Conservation (phyloP, 2,797 vertebrate species). For the Phalloptychus januarius region DNA sequence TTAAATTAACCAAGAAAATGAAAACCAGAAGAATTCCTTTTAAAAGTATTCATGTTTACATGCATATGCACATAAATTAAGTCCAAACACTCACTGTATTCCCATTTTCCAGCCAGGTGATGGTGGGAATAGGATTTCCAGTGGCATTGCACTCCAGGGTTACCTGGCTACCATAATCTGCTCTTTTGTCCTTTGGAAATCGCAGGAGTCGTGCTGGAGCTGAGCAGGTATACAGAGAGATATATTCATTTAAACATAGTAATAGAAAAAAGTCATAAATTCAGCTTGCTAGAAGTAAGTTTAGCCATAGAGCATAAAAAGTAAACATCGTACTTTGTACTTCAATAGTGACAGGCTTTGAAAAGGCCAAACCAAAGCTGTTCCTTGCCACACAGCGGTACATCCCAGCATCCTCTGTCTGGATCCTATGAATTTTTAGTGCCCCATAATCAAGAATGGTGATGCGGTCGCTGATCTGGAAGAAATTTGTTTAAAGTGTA, state of each 20-base stretch:
- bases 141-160: slow-evolving; percentile 89
- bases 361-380: slow-evolving; percentile 92
- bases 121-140: slow-evolving; percentile 90
- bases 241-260: neutral
- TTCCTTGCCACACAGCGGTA: slow-evolving; percentile 95
- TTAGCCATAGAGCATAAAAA: neutral
- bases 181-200: slow-evolving; percentile 91
- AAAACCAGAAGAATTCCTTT: neutral
- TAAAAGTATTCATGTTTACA: neutral
- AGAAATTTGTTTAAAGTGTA: slow-evolving; percentile 13
- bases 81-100: slow-evolving; percentile 87
- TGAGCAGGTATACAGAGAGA: slow-evolving; percentile 63
- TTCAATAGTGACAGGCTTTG: slow-evolving; percentile 88
- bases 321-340: slow-evolving; percentile 87
- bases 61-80: neutral
- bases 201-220: slow-evolving; percentile 94
- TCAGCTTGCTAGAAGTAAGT: neutral
- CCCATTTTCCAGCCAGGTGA: slow-evolving; percentile 97
- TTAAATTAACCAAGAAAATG: neutral
- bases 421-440: slow-evolving; percentile 93
- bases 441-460: slow-evolving; percentile 92
- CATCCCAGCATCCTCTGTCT: slow-evolving; percentile 92
- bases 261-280: neutral
- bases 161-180: slow-evolving; percentile 90
- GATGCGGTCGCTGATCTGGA: slow-evolving; percentile 87